Conservation (phyloP, 2,888 invertebrate species). For the Perizoma flavofasciatum region DNA sequence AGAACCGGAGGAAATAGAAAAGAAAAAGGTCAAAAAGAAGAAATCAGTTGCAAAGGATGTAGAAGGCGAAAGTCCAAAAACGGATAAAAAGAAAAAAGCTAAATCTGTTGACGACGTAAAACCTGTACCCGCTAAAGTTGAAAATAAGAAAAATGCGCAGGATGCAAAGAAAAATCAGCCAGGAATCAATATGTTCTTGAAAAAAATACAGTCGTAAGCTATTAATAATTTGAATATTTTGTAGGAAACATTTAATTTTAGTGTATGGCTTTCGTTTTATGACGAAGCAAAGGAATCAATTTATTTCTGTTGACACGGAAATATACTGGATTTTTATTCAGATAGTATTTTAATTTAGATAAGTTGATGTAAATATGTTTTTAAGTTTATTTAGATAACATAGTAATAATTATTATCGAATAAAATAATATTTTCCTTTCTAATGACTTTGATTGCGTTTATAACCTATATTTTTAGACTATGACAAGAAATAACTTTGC, state of each 20-base stretch:
- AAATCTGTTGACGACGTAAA: constrained; percentile 63
- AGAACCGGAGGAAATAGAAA: constrained; percentile 67
- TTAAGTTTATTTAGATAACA: no score
- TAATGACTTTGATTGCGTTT: no score
- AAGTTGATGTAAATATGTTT: no score
- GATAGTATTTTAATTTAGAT: no score
- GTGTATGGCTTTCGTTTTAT: no score
- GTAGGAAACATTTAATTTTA: background rate
- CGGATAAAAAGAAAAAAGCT: constrained; percentile 68
- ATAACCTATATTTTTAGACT: no score
- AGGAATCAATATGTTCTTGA: constrained; percentile 74
- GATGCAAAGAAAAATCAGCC: constrained; percentile 72
- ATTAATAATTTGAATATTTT: background rate
- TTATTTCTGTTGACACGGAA: no score
- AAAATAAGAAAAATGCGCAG: constrained; percentile 58
- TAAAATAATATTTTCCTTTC: no score
- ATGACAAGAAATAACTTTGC: no score
- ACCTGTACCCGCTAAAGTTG: constrained; percentile 57
- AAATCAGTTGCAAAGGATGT: constrained; percentile 45
- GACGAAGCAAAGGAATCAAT: no score
- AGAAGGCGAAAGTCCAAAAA: constrained; percentile 61
- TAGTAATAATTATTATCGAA: no score
- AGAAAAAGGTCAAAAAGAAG: constrained; percentile 75
- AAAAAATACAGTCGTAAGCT: constrained; percentile 56
- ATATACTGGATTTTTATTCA: no score